phyloP scores from a whole-genome alignment of 2,888 invertebrate species.

The Poecilobothrus nobilitatus region DNA sequence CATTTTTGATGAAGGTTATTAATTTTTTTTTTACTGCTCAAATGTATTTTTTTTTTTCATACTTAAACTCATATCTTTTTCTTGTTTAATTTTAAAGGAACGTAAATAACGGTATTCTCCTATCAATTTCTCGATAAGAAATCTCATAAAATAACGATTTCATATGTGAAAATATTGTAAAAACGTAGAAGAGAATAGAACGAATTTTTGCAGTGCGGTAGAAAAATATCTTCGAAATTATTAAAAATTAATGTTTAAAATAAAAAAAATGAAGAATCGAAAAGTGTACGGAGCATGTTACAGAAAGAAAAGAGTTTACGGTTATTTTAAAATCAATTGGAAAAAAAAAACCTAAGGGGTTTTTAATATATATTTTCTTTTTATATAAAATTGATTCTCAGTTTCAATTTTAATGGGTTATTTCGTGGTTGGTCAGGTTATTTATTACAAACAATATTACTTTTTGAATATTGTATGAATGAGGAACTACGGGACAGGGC shows the following conservation, averaged over 20 bases:
- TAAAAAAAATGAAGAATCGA: too few species aligned
- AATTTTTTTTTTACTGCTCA: neutral
- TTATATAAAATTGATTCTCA: neutral
- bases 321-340: neutral
- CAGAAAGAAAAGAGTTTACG: neutral
- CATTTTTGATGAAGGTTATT: neutral
- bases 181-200: neutral
- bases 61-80: neutral
- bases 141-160: neutral
- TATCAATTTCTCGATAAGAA: too few species aligned
- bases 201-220: neutral
- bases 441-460: neutral
- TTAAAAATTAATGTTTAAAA: too few species aligned
- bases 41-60: neutral
- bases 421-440: slow-evolving; percentile 6
- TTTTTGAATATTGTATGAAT: neutral
- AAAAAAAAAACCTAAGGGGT: neutral
- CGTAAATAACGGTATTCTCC: too few species aligned
- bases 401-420: neutral
- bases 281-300: too few species aligned
- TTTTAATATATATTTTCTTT: neutral
- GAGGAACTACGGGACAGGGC: too few species aligned
- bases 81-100: too few species aligned
- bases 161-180: neutral
- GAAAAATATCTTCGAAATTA: too few species aligned